Evolutionary conservation across 2,113 vertebrate species (phyloP).

Genomic region (Rhinoptilus africanus): DNA sequence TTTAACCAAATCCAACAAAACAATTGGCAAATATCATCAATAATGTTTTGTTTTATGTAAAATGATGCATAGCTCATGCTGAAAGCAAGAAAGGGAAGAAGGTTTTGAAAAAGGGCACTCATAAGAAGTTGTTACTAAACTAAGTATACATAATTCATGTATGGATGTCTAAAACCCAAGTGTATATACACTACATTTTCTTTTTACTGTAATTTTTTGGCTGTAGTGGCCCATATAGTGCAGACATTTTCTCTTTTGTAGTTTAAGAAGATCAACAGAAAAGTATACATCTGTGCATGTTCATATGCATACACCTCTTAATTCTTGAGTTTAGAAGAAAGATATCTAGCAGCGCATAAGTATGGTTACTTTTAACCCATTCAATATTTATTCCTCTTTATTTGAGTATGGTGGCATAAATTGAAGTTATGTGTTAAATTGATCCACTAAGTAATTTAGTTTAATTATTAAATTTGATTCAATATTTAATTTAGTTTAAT

Average conservation of each 20-base stretch:
- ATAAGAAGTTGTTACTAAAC: neutral
- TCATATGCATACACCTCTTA: neutral
- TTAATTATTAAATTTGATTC: slow-evolving; percentile 84
- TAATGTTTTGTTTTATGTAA: neutral
- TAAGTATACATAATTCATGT: neutral
- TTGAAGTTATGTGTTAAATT: slow-evolving; percentile 70
- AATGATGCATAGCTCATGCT: neutral
- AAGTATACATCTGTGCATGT: neutral
- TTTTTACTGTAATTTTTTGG: neutral
- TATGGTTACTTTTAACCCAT: slow-evolving; percentile 57
- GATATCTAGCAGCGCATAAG: neutral
- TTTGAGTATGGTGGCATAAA: slow-evolving; percentile 43
- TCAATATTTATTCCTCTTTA: slow-evolving; percentile 67
- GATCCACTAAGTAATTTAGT: slow-evolving; percentile 74
- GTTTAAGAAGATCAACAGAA: neutral
- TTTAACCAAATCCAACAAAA: neutral
- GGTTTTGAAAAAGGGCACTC: neutral
- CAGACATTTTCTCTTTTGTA: neutral
- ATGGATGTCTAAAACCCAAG: neutral
- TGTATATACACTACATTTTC: neutral
- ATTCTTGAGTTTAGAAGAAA: neutral
- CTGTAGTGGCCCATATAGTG: neutral
- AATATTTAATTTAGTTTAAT: slow-evolving; percentile 84
- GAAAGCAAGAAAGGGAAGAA: neutral
- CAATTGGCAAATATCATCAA: neutral